Percentiles rank a stretch among this genome's conserved stretches.
Evolutionary conservation across 64 coral and sea anemone genomes (phyloP).

Genomic region (Platygyra sinensis): DNA sequence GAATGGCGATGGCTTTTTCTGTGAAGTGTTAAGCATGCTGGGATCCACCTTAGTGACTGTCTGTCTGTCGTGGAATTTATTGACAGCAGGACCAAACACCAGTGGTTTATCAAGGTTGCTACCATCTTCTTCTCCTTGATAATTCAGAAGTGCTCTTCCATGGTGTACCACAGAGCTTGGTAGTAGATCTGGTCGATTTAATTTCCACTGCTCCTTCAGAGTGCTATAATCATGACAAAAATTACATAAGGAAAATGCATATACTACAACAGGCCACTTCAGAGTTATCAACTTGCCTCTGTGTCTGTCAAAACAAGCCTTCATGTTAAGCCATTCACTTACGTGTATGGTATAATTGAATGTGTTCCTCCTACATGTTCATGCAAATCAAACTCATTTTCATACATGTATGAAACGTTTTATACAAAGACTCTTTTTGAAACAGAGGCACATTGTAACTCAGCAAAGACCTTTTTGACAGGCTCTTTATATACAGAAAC

Average conservation of each 20-base stretch:
- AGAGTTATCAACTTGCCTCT: too few species aligned
- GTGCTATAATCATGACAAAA: slow-evolving; percentile 19
- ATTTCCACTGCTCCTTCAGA: slow-evolving; percentile 78
- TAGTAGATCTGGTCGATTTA: slow-evolving; percentile 57
- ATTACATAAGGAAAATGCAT: not conserved
- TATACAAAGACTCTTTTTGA: too few species aligned
- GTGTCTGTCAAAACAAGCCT: too few species aligned
- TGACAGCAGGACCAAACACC: slow-evolving; percentile 56
- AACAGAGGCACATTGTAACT: too few species aligned
- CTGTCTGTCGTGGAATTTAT: slow-evolving; percentile 10
- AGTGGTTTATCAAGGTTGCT: slow-evolving; percentile 23
- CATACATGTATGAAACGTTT: too few species aligned
- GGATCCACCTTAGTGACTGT: slow-evolving; percentile 49
- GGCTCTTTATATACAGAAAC: too few species aligned
- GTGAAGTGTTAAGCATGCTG: slow-evolving; percentile 66
- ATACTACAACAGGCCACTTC: too few species aligned
- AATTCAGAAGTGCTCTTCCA: slow-evolving; percentile 92
- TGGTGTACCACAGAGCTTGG: slow-evolving; percentile 58
- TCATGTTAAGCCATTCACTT: too few species aligned
- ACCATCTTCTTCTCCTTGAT: slow-evolving; percentile 38
- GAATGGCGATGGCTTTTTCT: slow-evolving; percentile 19
- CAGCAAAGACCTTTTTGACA: too few species aligned
- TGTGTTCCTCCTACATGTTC: too few species aligned
- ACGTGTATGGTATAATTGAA: too few species aligned
- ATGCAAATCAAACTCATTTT: too few species aligned